Conservation (phyloP, 1,140 invertebrate genomes). For the Scaptomyza graminum region DNA sequence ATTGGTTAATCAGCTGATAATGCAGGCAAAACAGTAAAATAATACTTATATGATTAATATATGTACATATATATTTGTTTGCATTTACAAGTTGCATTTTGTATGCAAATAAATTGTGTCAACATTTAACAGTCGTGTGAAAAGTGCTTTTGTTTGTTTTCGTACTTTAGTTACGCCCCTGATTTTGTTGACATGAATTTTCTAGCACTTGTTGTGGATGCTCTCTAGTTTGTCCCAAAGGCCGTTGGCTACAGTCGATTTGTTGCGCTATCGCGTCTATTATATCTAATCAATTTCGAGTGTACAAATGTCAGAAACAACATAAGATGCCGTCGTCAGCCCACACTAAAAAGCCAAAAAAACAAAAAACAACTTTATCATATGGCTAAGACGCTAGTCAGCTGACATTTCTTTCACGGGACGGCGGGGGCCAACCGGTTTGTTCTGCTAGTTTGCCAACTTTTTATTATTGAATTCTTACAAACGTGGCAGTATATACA, state of each 20-base stretch:
- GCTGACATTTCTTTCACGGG: slow-evolving; percentile 45
- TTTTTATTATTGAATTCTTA: background rate
- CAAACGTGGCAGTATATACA: slow-evolving; percentile 56
- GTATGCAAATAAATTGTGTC: slow-evolving; percentile 47
- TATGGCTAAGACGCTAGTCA: slow-evolving; percentile 66
- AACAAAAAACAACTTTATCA: slow-evolving; percentile 51
- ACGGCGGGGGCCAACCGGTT: slow-evolving; percentile 48
- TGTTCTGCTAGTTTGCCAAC: slow-evolving; percentile 64
- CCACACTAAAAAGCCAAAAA: slow-evolving; percentile 26
- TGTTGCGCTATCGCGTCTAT: slow-evolving; percentile 28
- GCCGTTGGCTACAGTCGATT: slow-evolving; percentile 34
- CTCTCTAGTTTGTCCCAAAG: background rate
- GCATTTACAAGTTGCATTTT: slow-evolving; percentile 32
- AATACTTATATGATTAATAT: background rate
- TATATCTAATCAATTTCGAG: slow-evolving; percentile 36
- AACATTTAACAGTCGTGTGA: slow-evolving; percentile 30
- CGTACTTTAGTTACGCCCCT: slow-evolving; percentile 29
- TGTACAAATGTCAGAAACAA: slow-evolving; percentile 11
- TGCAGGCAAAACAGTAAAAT: background rate
- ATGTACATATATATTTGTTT: slow-evolving; percentile 6
- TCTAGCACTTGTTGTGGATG: background rate
- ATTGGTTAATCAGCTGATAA: slow-evolving; percentile 18
- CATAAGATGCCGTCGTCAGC: slow-evolving; percentile 43
- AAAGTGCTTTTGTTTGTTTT: slow-evolving; percentile 53
- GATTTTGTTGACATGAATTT: background rate